Evolutionary conservation across 2,113 vertebrate genomes (phyloP).

Genomic region (Seriola aureovittata): DNA sequence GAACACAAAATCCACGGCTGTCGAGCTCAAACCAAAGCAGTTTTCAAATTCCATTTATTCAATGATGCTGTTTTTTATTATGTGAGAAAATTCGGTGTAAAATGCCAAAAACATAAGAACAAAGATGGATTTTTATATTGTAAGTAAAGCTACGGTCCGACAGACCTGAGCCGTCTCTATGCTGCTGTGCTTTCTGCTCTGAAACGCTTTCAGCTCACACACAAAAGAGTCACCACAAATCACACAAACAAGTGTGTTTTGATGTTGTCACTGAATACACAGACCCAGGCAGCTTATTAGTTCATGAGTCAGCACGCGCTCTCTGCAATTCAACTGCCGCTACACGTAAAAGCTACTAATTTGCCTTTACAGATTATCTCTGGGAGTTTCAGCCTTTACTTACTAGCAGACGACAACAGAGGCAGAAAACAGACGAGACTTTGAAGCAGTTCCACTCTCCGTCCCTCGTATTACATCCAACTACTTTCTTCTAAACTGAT

Average conservation of each 20-base stretch:
- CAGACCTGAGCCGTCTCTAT: not conserved
- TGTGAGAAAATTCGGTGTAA: not conserved
- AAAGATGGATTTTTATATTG: not conserved
- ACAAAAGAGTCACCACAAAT: not conserved
- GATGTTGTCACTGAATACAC: not conserved
- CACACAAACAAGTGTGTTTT: not conserved
- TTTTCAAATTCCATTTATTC: no score
- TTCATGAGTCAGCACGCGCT: not conserved
- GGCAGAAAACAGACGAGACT: not conserved
- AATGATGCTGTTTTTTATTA: no score
- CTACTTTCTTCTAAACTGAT: not conserved
- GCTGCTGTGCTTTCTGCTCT: no score
- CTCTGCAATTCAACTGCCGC: not conserved
- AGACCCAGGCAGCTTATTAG: not conserved
- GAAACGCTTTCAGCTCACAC: conserved; percentile 4
- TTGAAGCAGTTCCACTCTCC: no score
- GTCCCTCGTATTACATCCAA: no score
- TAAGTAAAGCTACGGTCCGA: not conserved
- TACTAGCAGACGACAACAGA: not conserved
- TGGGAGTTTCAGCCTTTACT: not conserved
- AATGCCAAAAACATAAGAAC: not conserved
- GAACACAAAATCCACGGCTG: not conserved
- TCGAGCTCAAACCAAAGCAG: not conserved
- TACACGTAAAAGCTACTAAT: not conserved
- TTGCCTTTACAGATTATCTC: not conserved